Evolutionary conservation across 2,113 vertebrate genomes (phyloP).

Genomic region (Dipodomys spectabilis): DNA sequence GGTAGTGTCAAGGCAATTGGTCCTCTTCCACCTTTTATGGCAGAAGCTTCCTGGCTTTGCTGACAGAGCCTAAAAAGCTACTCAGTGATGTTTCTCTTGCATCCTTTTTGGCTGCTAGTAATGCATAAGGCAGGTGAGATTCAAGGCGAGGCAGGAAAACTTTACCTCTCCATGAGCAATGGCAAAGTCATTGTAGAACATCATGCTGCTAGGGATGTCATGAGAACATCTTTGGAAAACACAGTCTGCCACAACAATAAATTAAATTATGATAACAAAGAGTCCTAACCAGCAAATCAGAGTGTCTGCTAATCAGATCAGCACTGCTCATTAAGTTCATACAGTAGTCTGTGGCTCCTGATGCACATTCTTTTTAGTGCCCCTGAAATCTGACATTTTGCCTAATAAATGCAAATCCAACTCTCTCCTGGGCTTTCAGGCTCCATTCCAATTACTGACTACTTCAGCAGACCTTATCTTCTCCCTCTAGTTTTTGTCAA

Average conservation of each 20-base stretch:
- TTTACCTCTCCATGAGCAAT: neutral
- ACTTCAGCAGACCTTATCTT: neutral
- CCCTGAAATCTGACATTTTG: neutral
- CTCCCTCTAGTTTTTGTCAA: neutral
- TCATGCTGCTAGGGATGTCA: neutral
- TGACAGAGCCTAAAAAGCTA: neutral
- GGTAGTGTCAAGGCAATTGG: fast-evolving
- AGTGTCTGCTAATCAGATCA: neutral
- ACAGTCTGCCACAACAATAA: neutral
- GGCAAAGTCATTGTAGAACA: neutral
- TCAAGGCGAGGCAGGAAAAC: neutral
- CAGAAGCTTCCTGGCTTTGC: neutral
- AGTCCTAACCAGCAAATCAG: neutral
- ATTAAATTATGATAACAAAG: neutral
- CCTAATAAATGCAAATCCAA: neutral
- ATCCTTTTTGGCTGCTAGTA: neutral
- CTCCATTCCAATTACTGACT: neutral
- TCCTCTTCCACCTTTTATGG: neutral
- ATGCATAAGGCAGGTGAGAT: neutral
- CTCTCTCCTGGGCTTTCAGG: neutral
- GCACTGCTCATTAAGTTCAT: neutral
- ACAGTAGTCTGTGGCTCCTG: neutral
- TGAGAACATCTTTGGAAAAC: neutral
- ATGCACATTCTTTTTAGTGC: neutral
- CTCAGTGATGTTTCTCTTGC: too few relatives aligned